Evolutionary conservation across 2,113 vertebrate species (phyloP), one percentile per base, ranked within the genome.

Genomic region (Lampris megalopsis): DNA sequence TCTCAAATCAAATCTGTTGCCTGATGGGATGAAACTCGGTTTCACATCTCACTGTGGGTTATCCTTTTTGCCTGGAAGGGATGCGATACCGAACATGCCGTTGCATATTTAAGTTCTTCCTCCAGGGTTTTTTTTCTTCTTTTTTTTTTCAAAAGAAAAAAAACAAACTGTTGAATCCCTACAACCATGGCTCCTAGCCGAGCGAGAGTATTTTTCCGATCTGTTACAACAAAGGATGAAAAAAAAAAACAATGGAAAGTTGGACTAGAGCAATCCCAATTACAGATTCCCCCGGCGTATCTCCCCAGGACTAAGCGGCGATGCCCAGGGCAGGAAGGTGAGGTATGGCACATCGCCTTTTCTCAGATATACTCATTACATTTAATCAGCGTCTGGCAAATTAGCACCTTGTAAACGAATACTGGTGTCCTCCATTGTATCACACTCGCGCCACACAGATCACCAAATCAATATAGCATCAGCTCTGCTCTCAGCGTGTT

Each of bases 261-360:
- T 76, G 72, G 61, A 69, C 60, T 71, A 66, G 9, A 68, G 71
- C 56, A 78, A 75, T 77, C 61, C 76, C 80, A 83, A 83, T 82
- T 83, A 79, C 73, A 71, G 73, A 71, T 84, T 81, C 68, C 78
- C 60, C 64, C 45, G 76, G 64, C 56, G 73, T 72, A 73, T 70
- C 53, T 78, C 71, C 10, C 67, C 48, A 61, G 88, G 85, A 77
- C 80, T 79, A 81, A 87, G 77, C 57, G 59, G 73, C 66, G 79
- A 67, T 63, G 41, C 79, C 52, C 75, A 57, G 47, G 59, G 59
- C 47, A 40, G 53, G 57, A 76, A 84, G 73, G 71, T 80, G 79
- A 89, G 86, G 73, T 52, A 91, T 84, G 77, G 81, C 38, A 1
- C 59, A 58, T 77, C 42, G 38, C 24, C 24, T 2, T 45, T 57